phyloP scores from a whole-genome alignment of 2,888 invertebrate species.

The Acronicta aceris region DNA sequence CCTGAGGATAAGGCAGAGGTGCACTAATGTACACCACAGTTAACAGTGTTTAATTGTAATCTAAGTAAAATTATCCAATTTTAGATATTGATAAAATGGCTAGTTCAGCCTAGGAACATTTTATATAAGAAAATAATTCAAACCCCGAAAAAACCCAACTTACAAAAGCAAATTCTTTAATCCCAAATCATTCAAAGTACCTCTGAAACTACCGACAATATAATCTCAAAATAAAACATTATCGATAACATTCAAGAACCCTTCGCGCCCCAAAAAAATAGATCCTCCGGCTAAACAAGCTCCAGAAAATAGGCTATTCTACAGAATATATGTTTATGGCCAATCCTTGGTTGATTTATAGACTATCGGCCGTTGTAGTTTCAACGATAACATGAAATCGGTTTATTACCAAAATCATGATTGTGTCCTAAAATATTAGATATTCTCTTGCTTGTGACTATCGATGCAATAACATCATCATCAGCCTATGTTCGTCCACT shows the following conservation, averaged over 20 bases:
- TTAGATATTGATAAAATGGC: no score
- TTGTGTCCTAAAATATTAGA: no score
- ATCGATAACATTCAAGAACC: conserved; percentile 35
- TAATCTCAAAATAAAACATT: conserved; percentile 44
- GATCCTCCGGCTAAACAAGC: conserved; percentile 45
- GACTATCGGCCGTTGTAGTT: conserved; percentile 38
- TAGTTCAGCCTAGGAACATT: no score
- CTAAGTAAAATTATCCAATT: no score
- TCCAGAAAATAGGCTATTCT: conserved; percentile 50
- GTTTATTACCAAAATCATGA: no score
- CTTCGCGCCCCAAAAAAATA: conserved; percentile 38
- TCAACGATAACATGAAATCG: conserved; percentile 27
- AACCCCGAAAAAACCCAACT: not conserved
- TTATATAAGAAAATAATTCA: not conserved
- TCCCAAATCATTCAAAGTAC: not conserved
- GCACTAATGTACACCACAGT: no score
- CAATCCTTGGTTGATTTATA: conserved; percentile 54
- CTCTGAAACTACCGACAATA: conserved; percentile 18
- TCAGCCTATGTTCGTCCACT: no score
- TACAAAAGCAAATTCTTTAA: not conserved
- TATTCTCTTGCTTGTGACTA: no score
- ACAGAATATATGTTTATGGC: conserved; percentile 54
- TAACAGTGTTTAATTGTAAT: no score
- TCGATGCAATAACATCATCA: no score
- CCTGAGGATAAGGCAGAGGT: no score